Conservation (phyloP, 2,113 vertebrate genomes). For the Oenanthe melanoleuca region DNA sequence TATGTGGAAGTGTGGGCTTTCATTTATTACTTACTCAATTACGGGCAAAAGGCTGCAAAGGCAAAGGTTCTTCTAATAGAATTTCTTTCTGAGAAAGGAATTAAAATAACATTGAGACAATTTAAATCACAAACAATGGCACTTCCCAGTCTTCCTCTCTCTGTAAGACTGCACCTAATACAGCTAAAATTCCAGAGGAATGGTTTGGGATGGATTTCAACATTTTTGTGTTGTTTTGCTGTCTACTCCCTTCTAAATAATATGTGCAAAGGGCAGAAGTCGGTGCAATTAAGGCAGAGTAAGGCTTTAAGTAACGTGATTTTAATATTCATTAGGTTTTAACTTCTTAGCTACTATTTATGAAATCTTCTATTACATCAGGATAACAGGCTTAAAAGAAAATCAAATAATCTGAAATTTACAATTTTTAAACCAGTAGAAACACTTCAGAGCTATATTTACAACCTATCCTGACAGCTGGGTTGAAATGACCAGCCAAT, state of each 20-base stretch:
- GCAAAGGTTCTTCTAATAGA: background rate
- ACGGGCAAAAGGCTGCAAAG: background rate
- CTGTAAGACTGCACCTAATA: background rate
- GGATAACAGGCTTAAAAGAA: background rate
- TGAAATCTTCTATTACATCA: conserved; percentile 1
- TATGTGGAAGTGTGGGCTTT: background rate
- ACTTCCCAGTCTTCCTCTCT: background rate
- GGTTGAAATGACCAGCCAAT: background rate
- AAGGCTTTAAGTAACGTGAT: conserved; percentile 3
- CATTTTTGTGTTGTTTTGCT: background rate
- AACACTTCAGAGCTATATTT: background rate
- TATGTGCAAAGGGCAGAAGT: background rate
- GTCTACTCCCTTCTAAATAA: background rate
- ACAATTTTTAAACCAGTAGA: background rate
- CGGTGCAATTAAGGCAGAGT: background rate
- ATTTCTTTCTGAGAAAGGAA: background rate
- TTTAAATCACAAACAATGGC: background rate
- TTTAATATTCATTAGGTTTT: conserved; percentile 54
- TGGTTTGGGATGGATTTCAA: background rate
- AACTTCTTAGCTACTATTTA: conserved; percentile 12
- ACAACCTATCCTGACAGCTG: background rate
- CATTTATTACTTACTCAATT: background rate
- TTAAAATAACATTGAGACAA: background rate
- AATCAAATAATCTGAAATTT: background rate
- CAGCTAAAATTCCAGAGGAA: background rate